phyloP scores from a whole-genome alignment of 2,113 vertebrate species.

The Promerops cafer region DNA sequence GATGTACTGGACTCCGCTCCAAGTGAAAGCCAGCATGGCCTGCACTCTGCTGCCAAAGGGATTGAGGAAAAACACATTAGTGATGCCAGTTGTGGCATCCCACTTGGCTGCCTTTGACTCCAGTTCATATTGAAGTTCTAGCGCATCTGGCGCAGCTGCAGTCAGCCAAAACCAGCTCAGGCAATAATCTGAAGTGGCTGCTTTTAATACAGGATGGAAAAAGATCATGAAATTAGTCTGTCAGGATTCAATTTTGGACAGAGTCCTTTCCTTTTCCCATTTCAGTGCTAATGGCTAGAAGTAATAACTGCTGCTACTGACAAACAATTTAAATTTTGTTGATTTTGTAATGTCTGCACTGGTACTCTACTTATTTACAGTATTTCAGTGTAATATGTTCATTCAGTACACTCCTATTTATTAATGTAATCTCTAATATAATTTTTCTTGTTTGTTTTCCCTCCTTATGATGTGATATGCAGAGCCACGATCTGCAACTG shows the following conservation, averaged over 20 bases:
- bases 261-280: not conserved
- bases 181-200: not conserved
- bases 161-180: not conserved
- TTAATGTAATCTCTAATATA: constrained; percentile 43
- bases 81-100: not conserved
- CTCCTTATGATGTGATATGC: constrained; percentile 31
- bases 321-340: not conserved
- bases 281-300: not conserved
- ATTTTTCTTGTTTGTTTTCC: constrained; percentile 41
- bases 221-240: not conserved
- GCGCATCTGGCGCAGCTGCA: not conserved
- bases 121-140: not conserved
- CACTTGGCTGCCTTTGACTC: not conserved
- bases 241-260: not conserved
- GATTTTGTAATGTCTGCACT: not conserved
- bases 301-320: not conserved
- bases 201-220: not conserved
- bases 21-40: not conserved
- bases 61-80: not conserved
- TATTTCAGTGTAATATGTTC: not conserved
- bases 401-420: not conserved
- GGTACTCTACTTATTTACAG: not conserved
- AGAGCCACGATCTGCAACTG: constrained; percentile 83
- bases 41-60: not conserved
- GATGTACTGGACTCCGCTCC: not conserved